These are phyloP conservation scores for Amblyraja radiata DNA, from an alignment of 2,797 vertebrate species.

Conservation along the genomic window DNA sequence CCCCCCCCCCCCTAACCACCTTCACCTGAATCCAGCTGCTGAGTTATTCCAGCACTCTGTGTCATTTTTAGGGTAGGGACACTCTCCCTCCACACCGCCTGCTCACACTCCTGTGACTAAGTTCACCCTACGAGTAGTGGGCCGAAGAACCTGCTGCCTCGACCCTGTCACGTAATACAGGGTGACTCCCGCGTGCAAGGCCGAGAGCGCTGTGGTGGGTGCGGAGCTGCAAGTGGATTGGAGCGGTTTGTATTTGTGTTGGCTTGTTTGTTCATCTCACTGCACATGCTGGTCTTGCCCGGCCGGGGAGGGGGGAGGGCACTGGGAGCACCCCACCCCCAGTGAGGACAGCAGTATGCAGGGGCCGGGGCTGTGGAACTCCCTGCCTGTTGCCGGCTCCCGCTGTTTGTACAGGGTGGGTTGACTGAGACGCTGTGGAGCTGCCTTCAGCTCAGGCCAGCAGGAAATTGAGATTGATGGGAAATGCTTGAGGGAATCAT, in stretches of 20 bases:
- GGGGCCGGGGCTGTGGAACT: neutral
- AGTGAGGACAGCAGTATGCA: too few species aligned
- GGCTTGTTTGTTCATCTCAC: neutral
- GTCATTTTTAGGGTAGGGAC: too few species aligned
- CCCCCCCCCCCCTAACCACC: too few species aligned
- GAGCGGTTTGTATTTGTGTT: constrained; percentile 29
- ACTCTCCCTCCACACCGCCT: too few species aligned
- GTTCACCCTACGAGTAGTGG: too few species aligned
- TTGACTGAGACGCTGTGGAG: neutral
- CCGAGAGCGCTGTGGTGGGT: neutral
- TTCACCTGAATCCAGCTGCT: too few species aligned
- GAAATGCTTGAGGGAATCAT: constrained; percentile 34
- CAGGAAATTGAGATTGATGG: constrained; percentile 37
- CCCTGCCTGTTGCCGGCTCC: neutral
- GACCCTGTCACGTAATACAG: neutral
- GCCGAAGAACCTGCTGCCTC: too few species aligned
- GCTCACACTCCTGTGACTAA: too few species aligned
- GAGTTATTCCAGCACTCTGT: too few species aligned
- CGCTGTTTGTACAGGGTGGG: constrained; percentile 16
- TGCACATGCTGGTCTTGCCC: neutral
- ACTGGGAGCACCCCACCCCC: neutral
- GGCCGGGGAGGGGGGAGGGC: neutral
- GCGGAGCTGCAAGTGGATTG: constrained; percentile 1
- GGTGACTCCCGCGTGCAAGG: neutral
- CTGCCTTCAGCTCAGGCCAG: constrained; percentile 4